Evolutionary conservation across 2,888 invertebrate genomes (phyloP), one percentile per base, ranked within the genome.

Genomic region (Melipona beecheii): DNA sequence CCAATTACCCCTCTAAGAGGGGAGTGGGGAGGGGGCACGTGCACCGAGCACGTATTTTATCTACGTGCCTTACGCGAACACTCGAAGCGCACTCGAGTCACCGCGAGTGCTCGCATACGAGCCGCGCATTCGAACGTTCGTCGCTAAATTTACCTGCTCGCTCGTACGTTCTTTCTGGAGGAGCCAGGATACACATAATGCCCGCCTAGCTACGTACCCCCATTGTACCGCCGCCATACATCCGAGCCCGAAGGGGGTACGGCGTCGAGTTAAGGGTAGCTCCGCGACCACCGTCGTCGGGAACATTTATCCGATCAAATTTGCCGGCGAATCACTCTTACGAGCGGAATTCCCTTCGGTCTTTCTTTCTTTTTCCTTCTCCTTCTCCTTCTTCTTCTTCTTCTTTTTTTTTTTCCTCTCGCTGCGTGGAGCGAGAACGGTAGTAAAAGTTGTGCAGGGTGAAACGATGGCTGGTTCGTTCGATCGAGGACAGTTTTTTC

Each of bases 1-100:
- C 94, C 94, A 94, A 94, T 94, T 94, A 94, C 92, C 91, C 85
- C 92, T 91, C 84, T 88, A n/a, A n/a, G n/a, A n/a, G 79, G 79
- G 81, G 87, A 82, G 79, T 69, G 86, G 84, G 58, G 36, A 15
- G 52, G 19, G 43, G 60, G 81, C 83, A 84, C 78, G 75, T 76
- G 74, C 73, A 83, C 81, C 90, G 86, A 91, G 89, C 89, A 75
- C 74, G 91, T 91, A 91, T 91, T 90, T 91, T 91, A 90, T 90
- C 90, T 90, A 90, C 90, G 89, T 89, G 87, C 88, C 90, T 89
- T 91, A 89, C 83, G 90, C 86, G 90, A 90, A 89, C 87, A 89
- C 89, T 91, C 90, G 87, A 86, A 90, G 89, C 86, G 88, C 87
- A 92, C 92, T 93, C 90, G 90, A 91, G 87, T 88, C 85, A 85